phyloP scores from a whole-genome alignment of 2,113 vertebrate genomes.

The Bettongia penicillata region DNA sequence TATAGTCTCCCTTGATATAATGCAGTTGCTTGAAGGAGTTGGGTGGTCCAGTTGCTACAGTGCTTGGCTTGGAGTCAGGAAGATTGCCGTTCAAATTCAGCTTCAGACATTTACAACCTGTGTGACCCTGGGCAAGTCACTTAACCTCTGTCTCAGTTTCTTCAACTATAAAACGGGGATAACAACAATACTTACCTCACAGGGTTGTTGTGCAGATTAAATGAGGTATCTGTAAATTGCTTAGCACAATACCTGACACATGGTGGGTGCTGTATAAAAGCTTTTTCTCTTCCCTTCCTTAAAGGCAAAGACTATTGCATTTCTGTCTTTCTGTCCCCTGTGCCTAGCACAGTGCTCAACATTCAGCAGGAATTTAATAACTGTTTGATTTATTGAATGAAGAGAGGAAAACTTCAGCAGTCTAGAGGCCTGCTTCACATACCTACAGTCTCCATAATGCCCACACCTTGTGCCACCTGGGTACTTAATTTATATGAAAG shows the following conservation, averaged over 20 bases:
- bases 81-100: not conserved
- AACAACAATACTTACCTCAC: not conserved
- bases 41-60: not conserved
- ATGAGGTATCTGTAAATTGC: not conserved
- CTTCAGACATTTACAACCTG: not conserved
- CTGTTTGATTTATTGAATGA: not conserved
- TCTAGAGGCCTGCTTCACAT: not conserved
- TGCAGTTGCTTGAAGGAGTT: not conserved
- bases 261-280: not conserved
- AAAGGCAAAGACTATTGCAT: not conserved
- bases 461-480: not conserved
- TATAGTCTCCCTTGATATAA: not conserved
- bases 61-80: not conserved
- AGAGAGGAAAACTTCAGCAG: not conserved
- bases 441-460: not conserved
- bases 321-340: not conserved
- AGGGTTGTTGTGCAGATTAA: not conserved
- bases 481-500: not conserved
- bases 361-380: constrained; percentile 11
- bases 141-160: not conserved
- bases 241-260: not conserved
- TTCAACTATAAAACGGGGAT: not conserved
- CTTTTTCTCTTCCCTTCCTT: not conserved
- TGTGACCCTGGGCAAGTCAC: not conserved
- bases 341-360: not conserved